Base-by-base conservation (phyloP, 2,113 vertebrate species). In the Nerophis lumbriciformis region DNA sequence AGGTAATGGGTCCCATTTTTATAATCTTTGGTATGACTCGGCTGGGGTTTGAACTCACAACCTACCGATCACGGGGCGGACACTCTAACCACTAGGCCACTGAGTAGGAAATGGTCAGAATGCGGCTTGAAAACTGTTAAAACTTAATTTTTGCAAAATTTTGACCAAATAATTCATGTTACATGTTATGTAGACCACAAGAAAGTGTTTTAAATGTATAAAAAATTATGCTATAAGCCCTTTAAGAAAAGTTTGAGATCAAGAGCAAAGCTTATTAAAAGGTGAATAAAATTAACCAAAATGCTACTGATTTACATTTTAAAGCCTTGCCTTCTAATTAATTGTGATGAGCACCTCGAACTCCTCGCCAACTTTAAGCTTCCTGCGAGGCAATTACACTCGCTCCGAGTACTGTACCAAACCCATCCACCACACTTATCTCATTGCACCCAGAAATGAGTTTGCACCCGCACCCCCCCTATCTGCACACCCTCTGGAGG, bases 361-460 rank as follows among this genome's bases (percentile, higher is more conserved):
- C 65, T 68, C 51, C 65, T 60, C 52, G 19, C 68, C 51, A 55
- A 73, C 56, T 71, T 48, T 10, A 58, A 73, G 65, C 62, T 68
- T 72, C 57, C 76, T 68, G 68, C 54, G 58, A 85, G 73, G 73
- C 77, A 81, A 79, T 87, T 81, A 82, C 57, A 62, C 64, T 42
- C 11, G 54, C 68, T 58, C 59, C 64, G 72, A 78, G 68, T 19
- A 73, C 68, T 39, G 19, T 53, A 53, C 74, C 59, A 44, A 69
- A 71, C 77, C 66, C 78, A 69, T 78, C 67, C 74, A 56, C 66
- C 77, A 68, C 70, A 73, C 81, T 87, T 75, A 76, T 85, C 84
- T 77, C 6, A 66, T 68, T 77, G 77, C 71, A 19, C 65, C 63
- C 68, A 69, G 78, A 80, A 86, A 88, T 85, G 72, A 83, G 82